Evolutionary conservation across 2,113 vertebrate species (phyloP), one percentile per base, ranked within the genome.

Genomic region (Dendropsophus ebraccatus): DNA sequence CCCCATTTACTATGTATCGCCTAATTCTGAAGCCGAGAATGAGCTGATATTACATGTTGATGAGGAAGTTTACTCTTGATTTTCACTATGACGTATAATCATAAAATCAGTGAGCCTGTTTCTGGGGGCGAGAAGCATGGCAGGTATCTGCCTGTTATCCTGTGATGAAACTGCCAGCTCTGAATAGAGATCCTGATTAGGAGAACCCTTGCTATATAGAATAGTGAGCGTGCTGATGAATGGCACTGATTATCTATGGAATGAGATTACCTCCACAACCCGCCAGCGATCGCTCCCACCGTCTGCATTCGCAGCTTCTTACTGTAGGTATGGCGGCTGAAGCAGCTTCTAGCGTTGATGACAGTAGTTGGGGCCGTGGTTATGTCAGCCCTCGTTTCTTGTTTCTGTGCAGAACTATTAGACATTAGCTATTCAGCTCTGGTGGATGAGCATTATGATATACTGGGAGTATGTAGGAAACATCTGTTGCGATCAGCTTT

Each of bases 111-210:
- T 74, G 47, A 58, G 56, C n/a, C 50, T 41, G 30, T 74, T 37
- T 28, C 69, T 74, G 32, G 70, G 12, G 65, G 11, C 17, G 56
- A 28, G 56, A 83, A 45, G 6, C 65, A 21, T 37, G 1, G 11
- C 70, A 45, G 72, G 82, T 76, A 76, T 49, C 70, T 62, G 72
- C 5, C 82, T 84, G 54, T 23, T 76, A 28, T 56, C 52, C 30
- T 84, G 62, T n/a, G 65, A 52, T 28, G 50, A 82, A 74, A 74
- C 32, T 76, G 82, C 54, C 14, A 35, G 52, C 54, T 84, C n/a
- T 84, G 82, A 84, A 84, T 75, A 37, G 82, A 84, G 72, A 84
- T 76, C 54, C 52, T 84, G 82, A 84, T 84, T 76, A 84, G 28
- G 74, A 58, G 35, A 83, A 41, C 49, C 4, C 47, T 83, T 32